A percentile compares a stretch with the other conserved stretches of the same genome.
Evolutionary conservation across 2,113 vertebrate species (phyloP).

Genomic region (Eonycteris spelaea): DNA sequence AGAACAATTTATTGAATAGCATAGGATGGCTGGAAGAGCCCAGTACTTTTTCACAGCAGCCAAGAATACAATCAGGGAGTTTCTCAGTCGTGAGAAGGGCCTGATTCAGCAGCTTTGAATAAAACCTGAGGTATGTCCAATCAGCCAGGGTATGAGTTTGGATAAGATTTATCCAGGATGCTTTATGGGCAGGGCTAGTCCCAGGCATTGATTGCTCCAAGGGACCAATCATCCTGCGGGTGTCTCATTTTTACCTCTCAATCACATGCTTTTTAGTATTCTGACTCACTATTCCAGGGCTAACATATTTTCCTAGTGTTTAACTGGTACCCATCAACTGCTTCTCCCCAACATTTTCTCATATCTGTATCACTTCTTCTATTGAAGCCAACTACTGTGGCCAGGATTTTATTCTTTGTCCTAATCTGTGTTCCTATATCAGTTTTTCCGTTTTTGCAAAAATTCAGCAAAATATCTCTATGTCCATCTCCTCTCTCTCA

Average conservation of each 20-base stretch:
- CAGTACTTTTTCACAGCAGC: not conserved
- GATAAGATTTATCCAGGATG: not conserved
- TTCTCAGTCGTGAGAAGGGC: not conserved
- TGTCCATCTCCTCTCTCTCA: constrained; percentile 40
- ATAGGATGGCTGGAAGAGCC: not conserved
- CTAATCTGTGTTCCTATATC: not conserved
- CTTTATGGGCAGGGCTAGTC: not conserved
- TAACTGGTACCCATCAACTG: not conserved
- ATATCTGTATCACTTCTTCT: not conserved
- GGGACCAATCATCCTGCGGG: not conserved
- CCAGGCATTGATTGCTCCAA: not conserved
- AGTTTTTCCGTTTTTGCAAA: constrained; percentile 11
- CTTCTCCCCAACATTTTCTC: not conserved
- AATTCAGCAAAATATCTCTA: constrained; percentile 30
- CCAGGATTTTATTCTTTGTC: not conserved
- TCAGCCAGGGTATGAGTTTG: not conserved
- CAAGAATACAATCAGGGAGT: not conserved
- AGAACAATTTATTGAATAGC: not conserved
- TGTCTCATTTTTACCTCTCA: not conserved
- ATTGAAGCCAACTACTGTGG: not conserved
- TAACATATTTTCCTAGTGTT: not conserved
- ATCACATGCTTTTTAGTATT: not conserved
- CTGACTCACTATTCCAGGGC: not conserved
- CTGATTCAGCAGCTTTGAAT: constrained; percentile 38
- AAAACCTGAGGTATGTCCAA: not conserved